Evolutionary conservation across 1,140 invertebrate genomes (phyloP).

Genomic region (Pseudomyrmex cubaensis): DNA sequence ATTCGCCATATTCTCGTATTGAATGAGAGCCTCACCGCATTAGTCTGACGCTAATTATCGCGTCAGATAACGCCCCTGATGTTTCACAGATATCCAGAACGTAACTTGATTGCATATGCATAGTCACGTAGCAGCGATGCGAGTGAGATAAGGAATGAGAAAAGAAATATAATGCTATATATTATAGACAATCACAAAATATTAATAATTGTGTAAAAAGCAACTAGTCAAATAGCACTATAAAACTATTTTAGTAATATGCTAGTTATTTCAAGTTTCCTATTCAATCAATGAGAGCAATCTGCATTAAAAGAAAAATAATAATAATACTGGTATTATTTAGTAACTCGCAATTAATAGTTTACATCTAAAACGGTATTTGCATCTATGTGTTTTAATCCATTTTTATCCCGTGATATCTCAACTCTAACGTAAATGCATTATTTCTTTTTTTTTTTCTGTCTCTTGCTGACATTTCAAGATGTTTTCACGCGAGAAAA

Average conservation of each 20-base stretch:
- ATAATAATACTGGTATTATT: too few species aligned
- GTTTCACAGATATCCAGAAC: neutral
- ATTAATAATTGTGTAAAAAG: neutral
- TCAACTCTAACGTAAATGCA: neutral
- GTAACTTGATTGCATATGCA: neutral
- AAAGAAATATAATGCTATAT: neutral
- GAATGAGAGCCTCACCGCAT: neutral
- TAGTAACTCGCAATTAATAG: neutral
- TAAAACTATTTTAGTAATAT: too few species aligned
- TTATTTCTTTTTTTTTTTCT: neutral
- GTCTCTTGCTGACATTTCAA: neutral
- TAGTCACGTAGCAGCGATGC: neutral
- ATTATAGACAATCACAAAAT: neutral
- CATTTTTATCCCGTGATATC: neutral
- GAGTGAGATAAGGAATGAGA: neutral
- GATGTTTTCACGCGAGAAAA: neutral
- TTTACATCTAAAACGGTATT: neutral
- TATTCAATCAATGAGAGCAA: too few species aligned
- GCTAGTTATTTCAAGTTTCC: too few species aligned
- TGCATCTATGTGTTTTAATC: neutral
- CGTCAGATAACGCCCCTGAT: neutral
- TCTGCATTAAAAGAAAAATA: too few species aligned
- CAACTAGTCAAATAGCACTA: neutral
- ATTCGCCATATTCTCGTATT: neutral
- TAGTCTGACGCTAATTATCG: slow-evolving; percentile 9